These are phyloP conservation scores for Amphilophus citrinellus DNA, from an alignment of 2,113 vertebrate genomes.

Conservation along the genomic window DNA sequence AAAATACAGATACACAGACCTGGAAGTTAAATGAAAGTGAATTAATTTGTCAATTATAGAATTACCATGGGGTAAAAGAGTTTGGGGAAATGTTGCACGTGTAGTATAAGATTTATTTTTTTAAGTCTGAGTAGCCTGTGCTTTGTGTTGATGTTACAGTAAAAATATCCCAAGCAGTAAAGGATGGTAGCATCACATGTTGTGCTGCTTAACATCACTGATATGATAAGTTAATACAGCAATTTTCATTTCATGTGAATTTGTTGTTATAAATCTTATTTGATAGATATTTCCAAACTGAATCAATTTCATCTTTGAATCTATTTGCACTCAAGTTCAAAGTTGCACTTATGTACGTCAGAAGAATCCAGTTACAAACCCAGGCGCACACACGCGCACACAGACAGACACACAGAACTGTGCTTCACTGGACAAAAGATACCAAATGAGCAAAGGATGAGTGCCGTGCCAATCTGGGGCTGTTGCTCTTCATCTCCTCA, in stretches of 20 bases:
- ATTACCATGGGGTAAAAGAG: not conserved
- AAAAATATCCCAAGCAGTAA: not conserved
- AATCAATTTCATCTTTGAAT: not conserved
- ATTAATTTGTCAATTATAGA: constrained; percentile 32
- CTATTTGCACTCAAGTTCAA: constrained; percentile 2
- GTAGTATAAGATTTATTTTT: constrained; percentile 3
- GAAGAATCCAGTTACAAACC: not conserved
- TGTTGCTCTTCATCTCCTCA: constrained; percentile 45
- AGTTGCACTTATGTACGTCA: not conserved
- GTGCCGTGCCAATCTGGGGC: constrained; percentile 28
- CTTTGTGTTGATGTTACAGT: constrained; percentile 22
- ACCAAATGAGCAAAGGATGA: constrained; percentile 41
- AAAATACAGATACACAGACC: constrained; percentile 13
- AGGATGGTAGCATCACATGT: not conserved
- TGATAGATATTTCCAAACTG: not conserved
- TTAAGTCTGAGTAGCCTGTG: constrained; percentile 6
- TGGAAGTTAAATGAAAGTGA: constrained; percentile 11
- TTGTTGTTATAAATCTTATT: not conserved
- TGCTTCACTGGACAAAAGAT: constrained; percentile 26
- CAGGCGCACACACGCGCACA: not conserved
- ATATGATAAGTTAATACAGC: not conserved
- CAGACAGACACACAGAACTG: constrained; percentile 5
- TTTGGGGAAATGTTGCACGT: constrained; percentile 50
- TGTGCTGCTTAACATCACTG: not conserved
- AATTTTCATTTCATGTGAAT: not conserved